Base-by-base conservation (phyloP, 2,888 invertebrate species). In the Ferdinandea cuprea region DNA sequence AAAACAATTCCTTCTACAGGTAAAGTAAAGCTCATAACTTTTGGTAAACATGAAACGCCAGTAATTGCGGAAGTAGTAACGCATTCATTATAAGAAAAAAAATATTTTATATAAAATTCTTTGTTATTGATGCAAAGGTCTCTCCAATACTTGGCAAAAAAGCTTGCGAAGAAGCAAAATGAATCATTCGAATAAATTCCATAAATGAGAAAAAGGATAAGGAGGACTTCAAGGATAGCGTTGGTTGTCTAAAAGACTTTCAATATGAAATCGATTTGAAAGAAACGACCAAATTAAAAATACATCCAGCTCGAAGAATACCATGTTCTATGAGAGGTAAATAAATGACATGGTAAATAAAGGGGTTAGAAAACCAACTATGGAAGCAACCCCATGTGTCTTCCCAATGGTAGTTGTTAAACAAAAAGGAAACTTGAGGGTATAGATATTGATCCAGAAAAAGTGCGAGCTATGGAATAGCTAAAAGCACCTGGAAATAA, bases 301-400 rank as follows among this genome's bases (percentile, higher is more conserved):
- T 68, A 13, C 6, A 19, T 6, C 54, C 63, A 8, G 28, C 84
- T 7, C 59, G 79, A 15, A 58, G 58, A 52, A 71, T 85, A 35
- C 35, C 35, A 35, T 35, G n/a, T 35, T 3, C 35, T 3, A 35
- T 35, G 40, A 48, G 61, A 35, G 73, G 65, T 3, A 85, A n/a
- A 37, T 85, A 37, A 54, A 81, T n/a, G 65, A 56, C 21, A 72
- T 85, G 85, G 73, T 81, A 25, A 11, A 58, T 32, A 46, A 40
- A 13, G 78, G 54, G 28, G 59, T 78, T n/a, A 58, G 72, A 13
- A 30, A 52, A 56, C 68, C 63, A 30, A 76, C 81, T n/a, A 78
- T 58, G n/a, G 46, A 46, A 30, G 58, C 83, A 8, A 83, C 85
- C 15, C 78, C 85, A 8, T 35, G 19, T 54, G 85, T 37, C 37